These are phyloP conservation scores for Phortica magna DNA, from an alignment of 2,888 invertebrate species.

Conservation along the genomic window DNA sequence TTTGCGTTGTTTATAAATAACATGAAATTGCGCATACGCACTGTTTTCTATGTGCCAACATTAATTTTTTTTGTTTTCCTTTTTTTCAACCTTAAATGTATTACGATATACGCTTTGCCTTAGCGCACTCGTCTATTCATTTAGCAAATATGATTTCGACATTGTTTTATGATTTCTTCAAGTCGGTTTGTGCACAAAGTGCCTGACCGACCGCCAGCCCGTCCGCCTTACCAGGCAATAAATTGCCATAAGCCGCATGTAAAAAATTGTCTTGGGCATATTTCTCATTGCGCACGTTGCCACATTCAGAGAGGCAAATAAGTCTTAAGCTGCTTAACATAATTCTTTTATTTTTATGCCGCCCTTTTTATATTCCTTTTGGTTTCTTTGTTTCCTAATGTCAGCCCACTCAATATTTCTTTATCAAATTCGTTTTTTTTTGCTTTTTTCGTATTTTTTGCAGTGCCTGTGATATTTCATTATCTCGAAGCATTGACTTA, in stretches of 20 bases:
- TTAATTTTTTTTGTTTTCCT: too few relatives aligned
- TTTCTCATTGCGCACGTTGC: slow-evolving; percentile 28
- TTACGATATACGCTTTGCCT: not conserved
- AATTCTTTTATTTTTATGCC: slow-evolving; percentile 23
- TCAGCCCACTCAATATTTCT: not conserved
- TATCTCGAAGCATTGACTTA: not conserved
- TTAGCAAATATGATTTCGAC: slow-evolving; percentile 28
- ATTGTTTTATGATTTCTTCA: slow-evolving; percentile 28
- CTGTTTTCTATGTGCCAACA: not conserved
- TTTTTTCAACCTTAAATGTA: too few relatives aligned
- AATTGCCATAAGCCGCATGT: slow-evolving; percentile 49
- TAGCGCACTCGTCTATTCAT: not conserved
- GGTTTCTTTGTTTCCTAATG: not conserved
- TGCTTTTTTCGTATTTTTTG: not conserved
- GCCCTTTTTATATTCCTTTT: not conserved
- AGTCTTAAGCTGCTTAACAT: slow-evolving; percentile 48
- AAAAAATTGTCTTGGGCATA: slow-evolving; percentile 40
- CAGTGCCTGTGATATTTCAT: not conserved
- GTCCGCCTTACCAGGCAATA: slow-evolving; percentile 29
- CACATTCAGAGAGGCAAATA: slow-evolving; percentile 28
- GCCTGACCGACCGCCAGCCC: not conserved
- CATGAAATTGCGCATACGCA: slow-evolving; percentile 47
- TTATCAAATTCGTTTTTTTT: not conserved
- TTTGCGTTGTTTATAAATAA: not conserved
- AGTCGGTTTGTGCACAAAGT: not conserved